A percentile compares a stretch with the other conserved stretches of the same genome.
These are phyloP conservation scores for Frieseomelitta varia DNA, from an alignment of 1,140 invertebrate genomes.

Conservation along the genomic window DNA sequence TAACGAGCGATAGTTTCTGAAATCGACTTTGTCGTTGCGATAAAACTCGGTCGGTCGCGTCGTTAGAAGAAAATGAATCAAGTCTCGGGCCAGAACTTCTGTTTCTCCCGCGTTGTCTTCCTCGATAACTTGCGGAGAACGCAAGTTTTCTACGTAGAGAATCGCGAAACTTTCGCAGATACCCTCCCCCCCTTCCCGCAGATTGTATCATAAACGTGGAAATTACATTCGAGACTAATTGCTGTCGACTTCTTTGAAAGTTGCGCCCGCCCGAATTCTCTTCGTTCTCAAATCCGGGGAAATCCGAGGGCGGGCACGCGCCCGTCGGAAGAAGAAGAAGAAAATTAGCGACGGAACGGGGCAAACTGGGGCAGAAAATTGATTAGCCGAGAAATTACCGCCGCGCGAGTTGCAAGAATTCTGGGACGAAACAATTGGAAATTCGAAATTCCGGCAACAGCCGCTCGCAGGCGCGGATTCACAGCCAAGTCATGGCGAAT, in stretches of 20 bases:
- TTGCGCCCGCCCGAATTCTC: neutral
- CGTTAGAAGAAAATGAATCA: constrained; percentile 5
- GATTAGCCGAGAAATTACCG: neutral
- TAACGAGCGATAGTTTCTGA: neutral
- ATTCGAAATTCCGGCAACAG: neutral
- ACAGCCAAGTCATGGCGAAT: neutral
- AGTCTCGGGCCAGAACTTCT: neutral
- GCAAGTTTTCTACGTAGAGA: neutral
- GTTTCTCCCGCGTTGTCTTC: neutral
- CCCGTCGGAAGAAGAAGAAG: neutral
- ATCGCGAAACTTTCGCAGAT: neutral
- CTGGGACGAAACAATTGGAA: neutral
- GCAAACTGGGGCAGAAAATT: constrained; percentile 11
- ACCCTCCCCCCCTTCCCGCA: neutral
- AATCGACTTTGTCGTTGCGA: constrained; percentile 2
- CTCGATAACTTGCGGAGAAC: neutral
- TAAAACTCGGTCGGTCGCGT: neutral
- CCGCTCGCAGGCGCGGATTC: neutral
- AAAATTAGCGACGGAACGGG: neutral
- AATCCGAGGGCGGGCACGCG: neutral
- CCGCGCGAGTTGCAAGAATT: neutral
- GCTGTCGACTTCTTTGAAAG: constrained; percentile 5
- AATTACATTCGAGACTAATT: constrained; percentile 20
- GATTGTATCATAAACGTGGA: constrained; percentile 5
- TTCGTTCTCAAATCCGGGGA: neutral